Base-by-base conservation (phyloP, 53 echinoderm and acorn worm genomes). In the Mesocentrotus franciscanus region DNA sequence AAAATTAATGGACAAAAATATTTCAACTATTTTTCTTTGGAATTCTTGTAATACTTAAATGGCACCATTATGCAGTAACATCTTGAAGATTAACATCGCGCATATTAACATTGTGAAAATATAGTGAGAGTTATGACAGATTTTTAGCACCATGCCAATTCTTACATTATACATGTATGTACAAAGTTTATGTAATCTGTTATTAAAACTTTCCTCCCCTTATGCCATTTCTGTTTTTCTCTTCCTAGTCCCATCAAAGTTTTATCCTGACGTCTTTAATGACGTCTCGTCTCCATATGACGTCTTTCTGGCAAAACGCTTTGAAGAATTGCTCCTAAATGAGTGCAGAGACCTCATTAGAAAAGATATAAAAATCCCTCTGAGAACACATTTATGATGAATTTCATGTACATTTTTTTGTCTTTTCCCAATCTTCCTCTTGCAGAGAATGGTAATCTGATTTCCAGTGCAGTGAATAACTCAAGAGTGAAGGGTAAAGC, bases 361-460 rank as follows among this genome's bases (percentile, higher is more conserved):
- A 33, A 76, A 64, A 64, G 61, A 61, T 61, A 12, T 64, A 6
- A 27, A 10, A 76, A 32, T 30, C 0, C 29, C 27, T 76, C 30
- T 32, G 75, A 75, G 29, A 32, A 75, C 9, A 4, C 13, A 64
- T 64, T 32, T 0, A 76, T 76, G 30, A 12, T 76, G 76, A 33
- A 27, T 75, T 75, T 75, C 32, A 18, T 66, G 17, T 66, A 2
- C 66, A 72, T 72, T 92, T 42, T 55, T 13, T 75, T 39, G 30
- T 64, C 34, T 35, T 8, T 56, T 15, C 85, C 22, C 1, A 56
- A 1, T 72, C 56, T 92, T 49, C 10, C 49, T 60, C 17, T 29
- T 66, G 22, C 95, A 94, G 95, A 94, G 95, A 94, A 94, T 94
- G 95, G 95, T 94, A 55, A 85, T 68, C 35, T 85, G 42, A 85